Evolutionary conservation across 2,888 invertebrate species (phyloP), one percentile per base, ranked within the genome.

Genomic region (Dasysyrphus tricinctus): DNA sequence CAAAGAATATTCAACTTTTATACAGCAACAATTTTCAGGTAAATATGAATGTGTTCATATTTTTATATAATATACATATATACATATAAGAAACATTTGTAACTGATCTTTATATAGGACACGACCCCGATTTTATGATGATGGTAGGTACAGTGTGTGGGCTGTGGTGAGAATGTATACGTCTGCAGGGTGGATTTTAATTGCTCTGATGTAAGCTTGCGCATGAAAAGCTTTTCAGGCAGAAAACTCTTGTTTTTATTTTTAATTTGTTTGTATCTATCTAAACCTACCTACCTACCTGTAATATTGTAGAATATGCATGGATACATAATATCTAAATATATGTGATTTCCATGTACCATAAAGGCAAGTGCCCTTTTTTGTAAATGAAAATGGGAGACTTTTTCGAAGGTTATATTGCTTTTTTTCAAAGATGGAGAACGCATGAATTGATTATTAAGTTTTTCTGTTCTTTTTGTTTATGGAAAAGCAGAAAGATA

Each of bases 71-170:
- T 32, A 32, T 32, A 32, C 7, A 42, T 16, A 69, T 56, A 37
- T 51, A 65, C 12, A 16, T 16, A 65, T 34, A 59, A 39, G 86
- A 86, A 63, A 86, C 86, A 81, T 81, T 86, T 86, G 86, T 86
- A 82, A 75, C 81, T 56, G 86, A 86, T 78, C 86, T 78, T 67
- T 86, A 86, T 81, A 81, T 78, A 72, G 86, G 70, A 86, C 81
- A 82, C 86, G 86, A 86, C 86, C 86, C 86, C 86, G 82, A 79
- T 86, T 59, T 78, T 39, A 24, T 5, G 54, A 24, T 5, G 54
- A 24, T 24, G 24, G 24, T 24, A 24, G 34, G 69, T 73, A 73
- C 34, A 39, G 47, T 65, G 32, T 42, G 11, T 70, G 54, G 11
- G n/a, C 11, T 12, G 37, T 37, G 34, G 19, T 39, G 7, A 44